phyloP scores from a whole-genome alignment of 2,113 vertebrate genomes.

The Odocoileus virginianus region DNA sequence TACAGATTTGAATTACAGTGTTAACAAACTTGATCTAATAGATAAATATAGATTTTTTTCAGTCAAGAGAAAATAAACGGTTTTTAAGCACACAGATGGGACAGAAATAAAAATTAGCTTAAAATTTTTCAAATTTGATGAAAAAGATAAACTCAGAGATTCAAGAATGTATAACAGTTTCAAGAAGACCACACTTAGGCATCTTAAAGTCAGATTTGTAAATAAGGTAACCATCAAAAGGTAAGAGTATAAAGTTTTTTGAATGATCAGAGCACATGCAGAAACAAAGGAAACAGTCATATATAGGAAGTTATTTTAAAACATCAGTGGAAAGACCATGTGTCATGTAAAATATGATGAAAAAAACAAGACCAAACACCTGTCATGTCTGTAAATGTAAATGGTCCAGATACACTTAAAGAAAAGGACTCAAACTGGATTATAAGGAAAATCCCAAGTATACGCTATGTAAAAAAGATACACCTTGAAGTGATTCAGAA shows the following conservation, averaged over 20 bases:
- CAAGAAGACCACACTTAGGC: background rate
- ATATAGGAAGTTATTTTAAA: background rate
- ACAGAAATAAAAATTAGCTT: slow-evolving; percentile 24
- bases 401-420: background rate
- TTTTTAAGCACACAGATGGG: background rate
- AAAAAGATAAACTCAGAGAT: slow-evolving; percentile 1
- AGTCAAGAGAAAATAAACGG: background rate
- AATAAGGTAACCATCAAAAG: background rate
- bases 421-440: background rate
- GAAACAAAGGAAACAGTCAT: background rate
- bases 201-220: background rate
- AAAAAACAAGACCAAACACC: background rate
- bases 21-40: background rate
- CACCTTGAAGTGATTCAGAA: background rate
- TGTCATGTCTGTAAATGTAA: background rate
- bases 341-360: background rate
- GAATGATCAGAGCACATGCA: background rate
- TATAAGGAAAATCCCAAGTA: background rate
- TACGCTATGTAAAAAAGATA: background rate
- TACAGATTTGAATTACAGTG: background rate
- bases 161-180: background rate
- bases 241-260: background rate
- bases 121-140: background rate
- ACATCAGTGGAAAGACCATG: background rate
- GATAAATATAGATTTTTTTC: slow-evolving; percentile 14